Base-by-base conservation (phyloP, 2,888 invertebrate genomes). In the Exocentrus adspersus region DNA sequence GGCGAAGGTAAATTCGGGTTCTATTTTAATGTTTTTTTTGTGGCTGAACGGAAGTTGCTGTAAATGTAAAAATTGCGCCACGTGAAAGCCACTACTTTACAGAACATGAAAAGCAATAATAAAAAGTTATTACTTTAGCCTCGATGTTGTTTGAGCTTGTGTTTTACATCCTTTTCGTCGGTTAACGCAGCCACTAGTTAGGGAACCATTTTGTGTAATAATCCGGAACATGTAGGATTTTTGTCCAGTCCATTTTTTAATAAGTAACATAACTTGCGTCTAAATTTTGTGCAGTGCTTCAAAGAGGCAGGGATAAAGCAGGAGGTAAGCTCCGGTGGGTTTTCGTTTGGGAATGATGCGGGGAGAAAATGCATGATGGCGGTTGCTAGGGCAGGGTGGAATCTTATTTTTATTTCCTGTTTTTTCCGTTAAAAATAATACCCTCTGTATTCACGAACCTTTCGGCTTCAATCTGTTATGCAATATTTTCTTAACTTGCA, bases 181-280 rank as follows among this genome's bases (percentile, higher is more conserved):
- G 74, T 72, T 72, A 75, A 73, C 74, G 77, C 76, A 75, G 62
- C 59, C 45, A 58, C 48, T 77, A 76, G 77, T 78, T 80, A 75
- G 82, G 82, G 81, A 78, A 81, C 81, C 82, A 82, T 83, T 82
- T 83, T 82, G 81, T 80, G 75, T 74, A 73, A 71, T 75, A 76
- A 75, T 75, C 75, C 76, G 77, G 80, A 82, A 80, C 77, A 81
- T 80, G 75, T 71, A 70, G 71, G 69, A 68, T 71, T 72, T 68
- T 65, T 52, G 62, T 66, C 24, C 7, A 5, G 65, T 69, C 66
- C 68, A 64, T 68, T 68, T 70, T 57, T 54, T 63, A 67, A 73
- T 68, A 62, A 69, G 59, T 62, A 62, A 58, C 64, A 60, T 62
- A 66, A 60, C 57, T 62, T 52, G 41, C 63, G 48, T 54, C 58